Conservation (phyloP, 1,140 invertebrate genomes). For the Drosophila sproati region DNA sequence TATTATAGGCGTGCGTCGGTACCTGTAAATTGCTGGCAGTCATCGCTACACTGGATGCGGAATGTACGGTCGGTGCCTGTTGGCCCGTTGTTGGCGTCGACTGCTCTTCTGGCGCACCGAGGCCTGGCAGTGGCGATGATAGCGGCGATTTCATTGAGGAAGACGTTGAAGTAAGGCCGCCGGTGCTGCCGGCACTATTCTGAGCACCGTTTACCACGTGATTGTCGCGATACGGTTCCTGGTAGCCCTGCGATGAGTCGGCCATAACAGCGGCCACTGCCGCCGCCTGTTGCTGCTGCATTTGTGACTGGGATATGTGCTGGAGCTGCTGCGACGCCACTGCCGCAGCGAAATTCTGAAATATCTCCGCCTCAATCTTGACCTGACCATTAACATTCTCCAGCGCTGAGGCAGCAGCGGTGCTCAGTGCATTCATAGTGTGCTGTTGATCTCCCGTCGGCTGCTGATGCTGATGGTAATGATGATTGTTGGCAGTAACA, state of each 20-base stretch:
- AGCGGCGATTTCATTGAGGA: slow-evolving; percentile 82
- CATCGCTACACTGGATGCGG: slow-evolving; percentile 57
- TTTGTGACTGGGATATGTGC: slow-evolving; percentile 76
- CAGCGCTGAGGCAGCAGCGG: slow-evolving; percentile 64
- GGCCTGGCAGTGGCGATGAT: slow-evolving; percentile 68
- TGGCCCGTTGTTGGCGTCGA: slow-evolving; percentile 42
- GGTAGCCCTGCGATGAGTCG: slow-evolving; percentile 76
- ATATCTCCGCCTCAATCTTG: slow-evolving; percentile 79
- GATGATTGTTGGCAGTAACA: slow-evolving; percentile 51
- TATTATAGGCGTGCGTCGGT: slow-evolving; percentile 56
- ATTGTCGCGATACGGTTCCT: slow-evolving; percentile 72
- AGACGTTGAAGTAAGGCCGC: slow-evolving; percentile 73
- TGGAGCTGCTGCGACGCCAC: slow-evolving; percentile 80
- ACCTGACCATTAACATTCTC: slow-evolving; percentile 74
- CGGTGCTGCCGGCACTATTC: slow-evolving; percentile 57
- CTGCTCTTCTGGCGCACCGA: slow-evolving; percentile 45
- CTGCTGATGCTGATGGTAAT: slow-evolving; percentile 73
- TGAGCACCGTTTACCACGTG: slow-evolving; percentile 33
- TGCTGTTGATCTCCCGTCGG: slow-evolving; percentile 58
- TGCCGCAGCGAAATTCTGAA: slow-evolving; percentile 77
- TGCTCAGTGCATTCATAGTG: slow-evolving; percentile 70
- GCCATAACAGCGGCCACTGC: slow-evolving; percentile 76
- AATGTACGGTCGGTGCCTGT: slow-evolving; percentile 63
- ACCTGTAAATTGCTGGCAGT: slow-evolving; percentile 48
- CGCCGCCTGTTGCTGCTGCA: slow-evolving; percentile 70